These are phyloP conservation scores for Standfussiana lucernea DNA, from an alignment of 2,888 invertebrate species.

Conservation along the genomic window DNA sequence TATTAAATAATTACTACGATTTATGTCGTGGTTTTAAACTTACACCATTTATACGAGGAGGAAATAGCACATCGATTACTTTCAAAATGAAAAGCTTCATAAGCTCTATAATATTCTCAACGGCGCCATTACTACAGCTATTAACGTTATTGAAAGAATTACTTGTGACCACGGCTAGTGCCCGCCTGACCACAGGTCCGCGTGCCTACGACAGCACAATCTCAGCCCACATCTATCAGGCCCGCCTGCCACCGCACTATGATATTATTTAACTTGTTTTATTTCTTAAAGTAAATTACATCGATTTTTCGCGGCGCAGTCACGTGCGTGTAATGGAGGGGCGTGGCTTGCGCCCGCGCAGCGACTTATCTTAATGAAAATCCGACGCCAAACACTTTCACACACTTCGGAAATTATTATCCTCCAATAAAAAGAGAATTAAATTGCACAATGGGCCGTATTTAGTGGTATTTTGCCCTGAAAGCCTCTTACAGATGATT, in stretches of 20 bases:
- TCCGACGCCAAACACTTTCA: constrained; percentile 71
- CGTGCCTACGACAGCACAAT: constrained; percentile 29
- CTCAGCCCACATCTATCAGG: constrained; percentile 19
- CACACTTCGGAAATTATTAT: constrained; percentile 58
- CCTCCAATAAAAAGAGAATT: constrained; percentile 55
- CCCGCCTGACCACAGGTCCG: constrained; percentile 1
- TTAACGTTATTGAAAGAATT: constrained; percentile 32
- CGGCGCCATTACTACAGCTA: constrained; percentile 26
- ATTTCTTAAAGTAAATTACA: constrained; percentile 58
- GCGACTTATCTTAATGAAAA: constrained; percentile 75
- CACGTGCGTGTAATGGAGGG: constrained; percentile 65
- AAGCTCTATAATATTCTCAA: constrained; percentile 22
- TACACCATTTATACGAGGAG: neutral
- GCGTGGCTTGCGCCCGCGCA: constrained; percentile 69
- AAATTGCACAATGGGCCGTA: constrained; percentile 56
- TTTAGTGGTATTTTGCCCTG: constrained; percentile 52
- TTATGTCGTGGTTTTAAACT: neutral
- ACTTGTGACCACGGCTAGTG: constrained; percentile 19
- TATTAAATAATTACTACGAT: neutral
- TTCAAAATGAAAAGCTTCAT: neutral
- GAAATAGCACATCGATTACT: neutral
- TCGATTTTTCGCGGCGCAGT: constrained; percentile 50
- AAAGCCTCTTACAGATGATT: constrained; percentile 47
- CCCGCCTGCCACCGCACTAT: constrained; percentile 40
- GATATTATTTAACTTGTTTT: constrained; percentile 57